Base-by-base conservation (phyloP, 2,888 invertebrate species). In the Drosophila peninsularis region DNA sequence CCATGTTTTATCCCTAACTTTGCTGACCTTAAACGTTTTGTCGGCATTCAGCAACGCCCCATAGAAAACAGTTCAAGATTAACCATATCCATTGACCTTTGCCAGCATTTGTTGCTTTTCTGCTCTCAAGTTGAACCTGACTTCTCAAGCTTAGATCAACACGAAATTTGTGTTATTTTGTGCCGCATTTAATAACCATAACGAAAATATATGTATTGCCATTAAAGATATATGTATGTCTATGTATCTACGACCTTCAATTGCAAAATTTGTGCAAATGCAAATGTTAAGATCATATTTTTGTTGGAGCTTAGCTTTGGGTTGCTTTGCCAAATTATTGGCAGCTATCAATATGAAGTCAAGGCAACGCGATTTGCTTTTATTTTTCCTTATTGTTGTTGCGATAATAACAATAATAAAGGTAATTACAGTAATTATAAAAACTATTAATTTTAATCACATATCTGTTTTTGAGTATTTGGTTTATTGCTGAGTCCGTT, bases 161-260 rank as follows among this genome's bases (percentile, higher is more conserved):
- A 84, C 58, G 57, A 63, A 42, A 45, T 41, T 42, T 47, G 19
- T 47, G 36, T 70, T 66, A 49, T 54, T 62, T 63, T 73, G 62
- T 62, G 50, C 62, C 60, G 45, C 63, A 63, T 66, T 66, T 82
- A 82, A 88, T 84, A 78, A 88, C 75, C 83, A 88, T 82, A 88
- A 69, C 80, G 71, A 80, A 79, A 64, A 66, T 53, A 72, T 60
- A 72, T 55, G 70, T 62, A 74, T 52, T 56, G 21, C 17, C 17
- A 27, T 53, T 13, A 37, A 17, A 17, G 24, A 24, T 13, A 53
- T 21, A 37, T 5, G 21, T 2, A 3, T 27, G 21, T 50, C n/a
- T 24, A 3, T 49, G 19, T 32, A 68, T 30, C 7, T 30, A 52
- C 41, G 75, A 62, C 82, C 88, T 82, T 87, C 82, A 84, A 75